These are phyloP conservation scores for Hydrotaea diabolus DNA, from an alignment of 2,888 invertebrate species.

Conservation along the genomic window DNA sequence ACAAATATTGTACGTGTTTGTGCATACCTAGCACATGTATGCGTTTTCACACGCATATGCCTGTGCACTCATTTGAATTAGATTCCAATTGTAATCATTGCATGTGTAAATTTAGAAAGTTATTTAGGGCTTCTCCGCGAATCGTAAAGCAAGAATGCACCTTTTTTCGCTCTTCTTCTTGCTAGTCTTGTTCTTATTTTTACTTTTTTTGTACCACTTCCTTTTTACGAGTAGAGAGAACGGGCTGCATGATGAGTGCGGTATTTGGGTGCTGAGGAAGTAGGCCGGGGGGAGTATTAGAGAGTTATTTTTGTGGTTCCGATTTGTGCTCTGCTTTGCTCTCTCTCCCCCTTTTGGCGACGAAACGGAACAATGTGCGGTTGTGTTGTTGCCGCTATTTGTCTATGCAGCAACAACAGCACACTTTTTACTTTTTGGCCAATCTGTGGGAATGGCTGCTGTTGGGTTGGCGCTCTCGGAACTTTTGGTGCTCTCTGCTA, in stretches of 20 bases:
- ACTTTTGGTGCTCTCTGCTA: slow-evolving; percentile 2
- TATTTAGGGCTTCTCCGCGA: slow-evolving; percentile 60
- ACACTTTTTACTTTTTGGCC: slow-evolving; percentile 7
- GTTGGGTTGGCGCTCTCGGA: neutral
- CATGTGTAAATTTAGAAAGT: slow-evolving; percentile 60
- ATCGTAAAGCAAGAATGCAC: slow-evolving; percentile 42
- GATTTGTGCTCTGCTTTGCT: neutral
- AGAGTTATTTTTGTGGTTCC: slow-evolving; percentile 9
- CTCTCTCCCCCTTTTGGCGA: neutral
- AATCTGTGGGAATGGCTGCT: neutral
- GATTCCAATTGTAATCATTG: slow-evolving; percentile 25
- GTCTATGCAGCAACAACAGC: neutral
- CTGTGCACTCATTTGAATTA: neutral
- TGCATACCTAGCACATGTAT: neutral
- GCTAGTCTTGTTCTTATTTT: slow-evolving; percentile 22
- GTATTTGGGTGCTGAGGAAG: neutral
- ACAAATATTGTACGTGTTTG: neutral
- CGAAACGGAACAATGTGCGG: neutral
- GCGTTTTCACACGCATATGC: neutral
- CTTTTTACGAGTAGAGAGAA: slow-evolving; percentile 29
- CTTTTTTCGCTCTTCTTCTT: slow-evolving; percentile 13
- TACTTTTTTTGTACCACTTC: slow-evolving; percentile 54
- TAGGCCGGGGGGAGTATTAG: neutral
- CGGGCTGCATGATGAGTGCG: neutral
- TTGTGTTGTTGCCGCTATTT: neutral